phyloP scores from a whole-genome alignment of 2,888 invertebrate species.

The Spilarctia lutea region DNA sequence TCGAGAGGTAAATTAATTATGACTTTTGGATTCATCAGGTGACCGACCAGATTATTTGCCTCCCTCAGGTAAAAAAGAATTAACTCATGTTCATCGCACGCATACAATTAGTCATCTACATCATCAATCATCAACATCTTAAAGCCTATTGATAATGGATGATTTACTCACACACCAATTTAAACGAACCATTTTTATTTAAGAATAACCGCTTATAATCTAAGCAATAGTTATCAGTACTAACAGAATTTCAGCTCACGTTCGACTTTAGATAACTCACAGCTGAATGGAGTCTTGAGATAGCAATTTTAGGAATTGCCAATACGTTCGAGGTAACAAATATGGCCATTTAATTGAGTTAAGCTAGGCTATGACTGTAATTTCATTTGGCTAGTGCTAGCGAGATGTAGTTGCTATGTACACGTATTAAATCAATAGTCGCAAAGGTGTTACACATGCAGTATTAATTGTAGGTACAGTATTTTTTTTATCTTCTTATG shows the following conservation, averaged over 20 bases:
- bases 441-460: background rate
- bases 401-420: slow-evolving; percentile 11
- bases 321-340: slow-evolving; percentile 12
- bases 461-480: background rate
- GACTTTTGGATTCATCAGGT: too few species aligned
- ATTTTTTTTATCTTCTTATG: background rate
- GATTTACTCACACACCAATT: too few species aligned
- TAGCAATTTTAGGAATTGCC: slow-evolving; percentile 4
- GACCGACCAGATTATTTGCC: too few species aligned
- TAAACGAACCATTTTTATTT: background rate
- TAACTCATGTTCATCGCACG: background rate
- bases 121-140: too few species aligned
- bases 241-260: background rate
- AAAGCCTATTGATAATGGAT: too few species aligned
- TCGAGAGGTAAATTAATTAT: too few species aligned
- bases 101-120: background rate
- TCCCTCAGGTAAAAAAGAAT: too few species aligned
- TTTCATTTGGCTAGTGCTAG: slow-evolving; percentile 12
- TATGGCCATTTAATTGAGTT: slow-evolving; percentile 23
- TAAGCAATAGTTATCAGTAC: background rate
- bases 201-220: background rate
- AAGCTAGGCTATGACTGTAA: slow-evolving; percentile 16
- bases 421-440: background rate
- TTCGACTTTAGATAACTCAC: background rate
- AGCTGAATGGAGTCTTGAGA: background rate